Percentiles rank a stretch among this genome's conserved stretches.
Evolutionary conservation across 2,113 vertebrate species (phyloP).

Genomic region (Callorhinus ursinus): DNA sequence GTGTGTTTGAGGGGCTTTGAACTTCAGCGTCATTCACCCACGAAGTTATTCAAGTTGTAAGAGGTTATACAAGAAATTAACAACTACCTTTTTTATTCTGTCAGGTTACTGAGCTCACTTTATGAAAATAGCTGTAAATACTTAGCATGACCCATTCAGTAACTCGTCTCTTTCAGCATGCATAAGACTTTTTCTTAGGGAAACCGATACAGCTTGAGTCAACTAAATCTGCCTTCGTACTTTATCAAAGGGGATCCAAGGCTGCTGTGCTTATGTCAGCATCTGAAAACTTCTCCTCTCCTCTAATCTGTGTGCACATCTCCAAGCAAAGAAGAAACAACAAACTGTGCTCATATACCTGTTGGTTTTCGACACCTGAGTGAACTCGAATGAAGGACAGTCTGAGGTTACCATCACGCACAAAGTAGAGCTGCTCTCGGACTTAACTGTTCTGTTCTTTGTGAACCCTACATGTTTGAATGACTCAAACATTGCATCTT

Average conservation of each 20-base stretch:
- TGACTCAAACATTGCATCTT: constrained; percentile 72
- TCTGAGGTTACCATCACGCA: constrained; percentile 50
- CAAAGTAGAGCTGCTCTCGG: constrained; percentile 63
- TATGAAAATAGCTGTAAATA: constrained; percentile 71
- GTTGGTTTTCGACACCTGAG: neutral
- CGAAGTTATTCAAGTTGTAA: constrained; percentile 72
- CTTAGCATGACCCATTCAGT: constrained; percentile 58
- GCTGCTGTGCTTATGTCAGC: constrained; percentile 58
- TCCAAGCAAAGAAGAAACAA: constrained; percentile 57
- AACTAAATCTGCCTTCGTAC: constrained; percentile 71
- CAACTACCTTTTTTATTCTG: constrained; percentile 83
- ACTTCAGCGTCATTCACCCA: constrained; percentile 77
- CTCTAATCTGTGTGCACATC: constrained; percentile 32
- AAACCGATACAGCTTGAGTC: constrained; percentile 72
- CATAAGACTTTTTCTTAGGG: constrained; percentile 65
- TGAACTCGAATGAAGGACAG: constrained; percentile 57
- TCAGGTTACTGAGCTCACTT: constrained; percentile 79
- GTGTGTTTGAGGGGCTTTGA: constrained; percentile 72
- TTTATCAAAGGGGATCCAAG: constrained; percentile 66
- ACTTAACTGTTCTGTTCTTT: constrained; percentile 68
- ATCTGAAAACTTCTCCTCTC: constrained; percentile 58
- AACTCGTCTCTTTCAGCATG: constrained; percentile 72
- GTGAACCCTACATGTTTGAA: constrained; percentile 65
- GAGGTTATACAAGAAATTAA: constrained; percentile 79
- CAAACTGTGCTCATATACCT: constrained; percentile 42